Evolutionary conservation across 2,888 invertebrate genomes (phyloP).

Genomic region (Sminthurides aquaticus): DNA sequence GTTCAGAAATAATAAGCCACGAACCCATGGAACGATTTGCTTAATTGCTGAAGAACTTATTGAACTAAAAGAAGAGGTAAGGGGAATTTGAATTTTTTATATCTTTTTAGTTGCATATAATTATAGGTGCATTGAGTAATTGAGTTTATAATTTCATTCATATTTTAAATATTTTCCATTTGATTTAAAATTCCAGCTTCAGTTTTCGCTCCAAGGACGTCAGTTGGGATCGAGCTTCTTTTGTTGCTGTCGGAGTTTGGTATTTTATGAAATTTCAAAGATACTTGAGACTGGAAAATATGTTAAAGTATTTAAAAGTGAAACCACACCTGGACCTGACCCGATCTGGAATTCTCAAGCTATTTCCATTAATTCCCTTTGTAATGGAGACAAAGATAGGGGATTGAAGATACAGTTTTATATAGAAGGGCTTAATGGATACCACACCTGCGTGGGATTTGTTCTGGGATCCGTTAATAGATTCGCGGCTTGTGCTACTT

Average conservation of each 20-base stretch:
- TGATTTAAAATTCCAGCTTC: slow-evolving; percentile 29
- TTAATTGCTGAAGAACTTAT: slow-evolving; percentile 40
- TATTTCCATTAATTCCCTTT: slow-evolving; percentile 49
- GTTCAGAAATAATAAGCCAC: slow-evolving; percentile 32
- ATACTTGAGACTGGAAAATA: slow-evolving; percentile 47
- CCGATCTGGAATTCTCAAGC: slow-evolving; percentile 53
- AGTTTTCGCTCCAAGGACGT: slow-evolving; percentile 7
- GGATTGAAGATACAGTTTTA: slow-evolving; percentile 50
- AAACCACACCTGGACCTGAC: slow-evolving; percentile 48
- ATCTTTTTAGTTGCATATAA: background rate
- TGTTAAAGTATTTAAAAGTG: slow-evolving; percentile 52
- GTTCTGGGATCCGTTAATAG: slow-evolving; percentile 40
- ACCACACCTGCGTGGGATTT: slow-evolving; percentile 42
- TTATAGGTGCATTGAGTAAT: too few relatives aligned
- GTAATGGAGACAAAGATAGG: slow-evolving; percentile 50
- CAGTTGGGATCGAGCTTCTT: slow-evolving; percentile 43
- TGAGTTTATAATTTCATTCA: background rate
- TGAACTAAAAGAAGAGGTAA: slow-evolving; percentile 40
- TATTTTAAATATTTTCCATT: too few relatives aligned
- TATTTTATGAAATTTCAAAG: slow-evolving; percentile 45
- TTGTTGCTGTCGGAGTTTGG: slow-evolving; percentile 33
- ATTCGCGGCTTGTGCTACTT: slow-evolving; percentile 9
- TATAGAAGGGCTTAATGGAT: slow-evolving; percentile 45
- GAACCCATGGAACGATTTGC: slow-evolving; percentile 35
- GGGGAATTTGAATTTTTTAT: background rate